Conservation (phyloP, 2,888 invertebrate species). For the Ophion slaviceki region DNA sequence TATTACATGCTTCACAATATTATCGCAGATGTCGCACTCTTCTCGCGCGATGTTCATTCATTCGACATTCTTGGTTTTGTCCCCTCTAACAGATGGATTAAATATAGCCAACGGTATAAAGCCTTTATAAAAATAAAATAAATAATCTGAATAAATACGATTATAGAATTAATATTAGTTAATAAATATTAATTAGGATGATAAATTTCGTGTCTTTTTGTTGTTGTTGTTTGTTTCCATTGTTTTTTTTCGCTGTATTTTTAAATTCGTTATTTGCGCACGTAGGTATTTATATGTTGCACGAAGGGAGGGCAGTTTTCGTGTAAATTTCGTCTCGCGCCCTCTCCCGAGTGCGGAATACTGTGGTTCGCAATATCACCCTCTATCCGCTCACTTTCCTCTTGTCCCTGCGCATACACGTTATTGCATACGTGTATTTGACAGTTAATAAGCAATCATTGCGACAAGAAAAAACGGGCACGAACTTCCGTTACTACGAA, state of each 20-base stretch:
- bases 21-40: conserved; percentile 21
- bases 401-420: conserved; percentile 20
- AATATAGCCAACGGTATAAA: conserved; percentile 77
- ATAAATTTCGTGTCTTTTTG: conserved; percentile 65
- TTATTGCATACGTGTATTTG: conserved; percentile 35
- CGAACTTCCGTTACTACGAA: conserved; percentile 31
- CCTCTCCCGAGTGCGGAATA: conserved; percentile 55
- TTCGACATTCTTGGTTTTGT: conserved; percentile 31
- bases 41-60: conserved; percentile 30
- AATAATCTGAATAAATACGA: conserved; percentile 83
- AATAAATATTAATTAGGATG: conserved; percentile 81
- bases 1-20: conserved; percentile 40
- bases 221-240: conserved; percentile 15
- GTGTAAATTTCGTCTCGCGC: conserved; percentile 15
- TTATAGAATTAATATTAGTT: conserved; percentile 79
- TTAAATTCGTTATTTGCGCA: conserved; percentile 2
- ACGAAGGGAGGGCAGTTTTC: conserved; percentile 20
- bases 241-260: conserved; percentile 13
- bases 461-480: conserved; percentile 38
- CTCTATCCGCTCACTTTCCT: conserved; percentile 20
- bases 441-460: conserved; percentile 44
- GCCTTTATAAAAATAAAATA: conserved; percentile 83
- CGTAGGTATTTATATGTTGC: conserved; percentile 9
- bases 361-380: conserved; percentile 39
- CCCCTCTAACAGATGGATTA: conserved; percentile 30